These are phyloP conservation scores for Venusia cambrica DNA, from an alignment of 2,888 invertebrate genomes.

Conservation along the genomic window DNA sequence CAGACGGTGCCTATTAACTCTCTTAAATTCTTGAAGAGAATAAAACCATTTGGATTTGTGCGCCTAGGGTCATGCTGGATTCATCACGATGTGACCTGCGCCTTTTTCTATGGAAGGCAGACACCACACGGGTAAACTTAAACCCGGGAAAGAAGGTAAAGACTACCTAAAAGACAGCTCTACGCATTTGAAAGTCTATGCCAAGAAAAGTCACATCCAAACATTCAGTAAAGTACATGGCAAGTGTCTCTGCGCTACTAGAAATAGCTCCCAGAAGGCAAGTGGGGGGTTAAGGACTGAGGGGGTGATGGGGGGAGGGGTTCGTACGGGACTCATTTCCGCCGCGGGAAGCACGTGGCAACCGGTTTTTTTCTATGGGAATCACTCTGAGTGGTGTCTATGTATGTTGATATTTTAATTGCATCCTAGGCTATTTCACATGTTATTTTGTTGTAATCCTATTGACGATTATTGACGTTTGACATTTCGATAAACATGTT, in stretches of 20 bases:
- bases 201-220: conserved; percentile 53
- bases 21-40: too few relatives aligned
- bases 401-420: conserved; percentile 19
- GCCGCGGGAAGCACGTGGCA: conserved; percentile 56
- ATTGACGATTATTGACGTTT: too few relatives aligned
- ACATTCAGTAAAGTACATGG: conserved; percentile 60
- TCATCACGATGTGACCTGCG: too few relatives aligned
- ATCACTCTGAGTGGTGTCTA: conserved; percentile 31
- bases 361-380: conserved; percentile 43
- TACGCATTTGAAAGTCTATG: conserved; percentile 36
- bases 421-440: conserved; percentile 13
- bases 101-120: too few relatives aligned
- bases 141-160: too few relatives aligned
- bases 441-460: not conserved
- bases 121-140: too few relatives aligned
- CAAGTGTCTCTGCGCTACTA: conserved; percentile 66
- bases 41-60: too few relatives aligned
- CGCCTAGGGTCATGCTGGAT: too few relatives aligned
- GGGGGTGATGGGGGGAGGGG: conserved; percentile 28
- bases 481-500: too few relatives aligned
- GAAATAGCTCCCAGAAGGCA: conserved; percentile 60
- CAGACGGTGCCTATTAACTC: too few relatives aligned
- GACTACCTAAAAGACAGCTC: too few relatives aligned
- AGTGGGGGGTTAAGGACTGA: conserved; percentile 31
- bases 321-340: conserved; percentile 43